These are phyloP conservation scores for Orientallactaga bullata DNA, from an alignment of 2,113 vertebrate species.

Conservation along the genomic window DNA sequence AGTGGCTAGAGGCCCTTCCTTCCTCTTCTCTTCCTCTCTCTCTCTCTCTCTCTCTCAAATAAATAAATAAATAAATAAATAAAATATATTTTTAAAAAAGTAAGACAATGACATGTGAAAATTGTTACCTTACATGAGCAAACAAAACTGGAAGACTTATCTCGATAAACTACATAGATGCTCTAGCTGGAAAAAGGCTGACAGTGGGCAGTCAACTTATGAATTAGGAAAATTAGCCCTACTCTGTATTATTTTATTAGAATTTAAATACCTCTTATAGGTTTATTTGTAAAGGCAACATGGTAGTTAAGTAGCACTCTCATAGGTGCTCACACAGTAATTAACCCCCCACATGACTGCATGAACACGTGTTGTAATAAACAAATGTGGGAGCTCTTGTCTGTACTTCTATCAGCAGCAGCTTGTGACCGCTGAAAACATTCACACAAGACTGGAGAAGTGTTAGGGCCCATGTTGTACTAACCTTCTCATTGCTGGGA, in stretches of 20 bases:
- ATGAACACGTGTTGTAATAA: conserved; percentile 23
- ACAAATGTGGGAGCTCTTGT: conserved; percentile 57
- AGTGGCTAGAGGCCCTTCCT: too few relatives aligned
- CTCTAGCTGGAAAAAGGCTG: not conserved
- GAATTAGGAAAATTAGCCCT: conserved; percentile 55
- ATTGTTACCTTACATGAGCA: not conserved
- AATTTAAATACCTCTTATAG: conserved; percentile 28
- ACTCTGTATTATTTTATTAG: conserved; percentile 49
- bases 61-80: too few relatives aligned
- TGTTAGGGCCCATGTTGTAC: not conserved
- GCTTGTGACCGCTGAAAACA: not conserved
- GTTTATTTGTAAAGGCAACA: conserved; percentile 50
- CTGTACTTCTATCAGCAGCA: conserved; percentile 27
- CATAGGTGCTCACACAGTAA: conserved; percentile 33
- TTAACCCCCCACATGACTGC: conserved; percentile 47
- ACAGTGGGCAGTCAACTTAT: not conserved
- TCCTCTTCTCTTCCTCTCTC: too few relatives aligned
- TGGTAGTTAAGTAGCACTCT: conserved; percentile 43
- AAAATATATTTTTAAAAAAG: too few relatives aligned
- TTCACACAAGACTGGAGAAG: conserved; percentile 45
- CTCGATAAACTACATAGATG: not conserved
- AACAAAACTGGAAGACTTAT: conserved; percentile 26
- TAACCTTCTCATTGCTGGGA: too few relatives aligned
- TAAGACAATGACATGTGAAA: not conserved
- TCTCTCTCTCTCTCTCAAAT: too few relatives aligned